These are phyloP conservation scores for Melolontha melolontha DNA, from an alignment of 2,888 invertebrate species.

Conservation along the genomic window DNA sequence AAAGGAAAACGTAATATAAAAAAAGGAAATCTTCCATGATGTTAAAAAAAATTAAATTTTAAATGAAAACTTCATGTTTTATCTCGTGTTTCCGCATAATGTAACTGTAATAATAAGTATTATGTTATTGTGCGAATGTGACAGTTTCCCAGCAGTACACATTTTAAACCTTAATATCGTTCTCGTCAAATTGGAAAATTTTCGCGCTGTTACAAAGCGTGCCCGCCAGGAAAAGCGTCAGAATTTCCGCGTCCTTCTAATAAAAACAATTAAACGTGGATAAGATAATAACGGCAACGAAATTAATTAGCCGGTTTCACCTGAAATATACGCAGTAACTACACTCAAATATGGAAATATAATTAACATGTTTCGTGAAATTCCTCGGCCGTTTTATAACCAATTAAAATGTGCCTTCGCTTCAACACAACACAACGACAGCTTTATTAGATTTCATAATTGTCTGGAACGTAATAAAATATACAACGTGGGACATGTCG, in stretches of 20 bases:
- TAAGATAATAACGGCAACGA: constrained; percentile 12
- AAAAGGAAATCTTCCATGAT: constrained; percentile 1
- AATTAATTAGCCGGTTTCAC: constrained; percentile 24
- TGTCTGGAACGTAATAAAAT: constrained; percentile 24
- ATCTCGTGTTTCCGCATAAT: constrained; percentile 10
- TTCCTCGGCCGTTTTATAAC: constrained; percentile 14
- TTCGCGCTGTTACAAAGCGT: neutral
- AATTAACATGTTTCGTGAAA: constrained; percentile 27
- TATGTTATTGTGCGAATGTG: constrained; percentile 25
- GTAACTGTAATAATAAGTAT: constrained; percentile 22
- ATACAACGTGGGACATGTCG: constrained; percentile 1
- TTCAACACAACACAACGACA: constrained; percentile 12
- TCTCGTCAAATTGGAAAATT: constrained; percentile 32
- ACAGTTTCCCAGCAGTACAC: constrained; percentile 24
- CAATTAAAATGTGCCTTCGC: constrained; percentile 21
- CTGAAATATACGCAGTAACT: neutral
- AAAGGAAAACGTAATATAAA: no score
- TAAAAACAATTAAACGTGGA: constrained; percentile 29
- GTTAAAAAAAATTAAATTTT: constrained; percentile 11
- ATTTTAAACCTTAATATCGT: constrained; percentile 29
- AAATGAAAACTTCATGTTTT: constrained; percentile 18
- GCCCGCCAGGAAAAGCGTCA: constrained; percentile 1
- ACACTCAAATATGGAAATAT: constrained; percentile 13
- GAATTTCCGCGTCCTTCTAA: constrained; percentile 23
- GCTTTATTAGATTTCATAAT: constrained; percentile 30